A percentile compares a stretch with the other conserved stretches of the same genome.
phyloP scores from a whole-genome alignment of 2,888 invertebrate species.

The Lobophora halterata region DNA sequence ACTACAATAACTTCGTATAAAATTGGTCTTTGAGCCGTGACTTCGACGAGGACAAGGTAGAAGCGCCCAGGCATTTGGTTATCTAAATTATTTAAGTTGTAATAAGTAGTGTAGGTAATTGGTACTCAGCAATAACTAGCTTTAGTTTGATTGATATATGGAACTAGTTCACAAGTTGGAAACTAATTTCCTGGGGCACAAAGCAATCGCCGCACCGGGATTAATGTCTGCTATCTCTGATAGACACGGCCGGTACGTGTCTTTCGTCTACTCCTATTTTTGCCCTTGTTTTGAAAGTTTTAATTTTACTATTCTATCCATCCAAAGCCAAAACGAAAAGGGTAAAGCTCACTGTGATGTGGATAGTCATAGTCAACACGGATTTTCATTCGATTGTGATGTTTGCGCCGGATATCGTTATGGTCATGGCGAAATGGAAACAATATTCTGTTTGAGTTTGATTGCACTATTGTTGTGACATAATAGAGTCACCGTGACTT shows the following conservation, averaged over 20 bases:
- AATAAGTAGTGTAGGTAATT: too few relatives aligned
- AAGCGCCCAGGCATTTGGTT: too few relatives aligned
- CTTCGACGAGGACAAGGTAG: too few relatives aligned
- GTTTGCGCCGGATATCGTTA: conserved; percentile 14
- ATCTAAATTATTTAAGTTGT: too few relatives aligned
- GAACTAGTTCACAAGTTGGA: conserved; percentile 55
- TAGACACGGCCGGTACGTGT: conserved; percentile 45
- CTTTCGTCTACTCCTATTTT: conserved; percentile 56
- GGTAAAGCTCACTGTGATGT: conserved; percentile 3
- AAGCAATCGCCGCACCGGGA: conserved; percentile 59
- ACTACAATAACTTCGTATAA: too few relatives aligned
- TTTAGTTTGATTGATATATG: conserved; percentile 25
- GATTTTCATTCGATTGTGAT: conserved; percentile 16
- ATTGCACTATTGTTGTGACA: conserved; percentile 3
- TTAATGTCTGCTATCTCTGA: conserved; percentile 51
- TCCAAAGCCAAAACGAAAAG: not conserved
- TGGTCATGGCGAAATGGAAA: conserved; percentile 16
- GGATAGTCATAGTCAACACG: conserved; percentile 2
- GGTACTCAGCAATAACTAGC: too few relatives aligned
- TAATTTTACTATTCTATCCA: conserved; percentile 21
- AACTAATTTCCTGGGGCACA: conserved; percentile 76
- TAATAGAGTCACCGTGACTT: too few relatives aligned
- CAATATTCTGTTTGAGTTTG: conserved; percentile 9
- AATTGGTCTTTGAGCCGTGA: too few relatives aligned
- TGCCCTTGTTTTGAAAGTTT: conserved; percentile 28